These are phyloP conservation scores for Microctenopoma stevenorrisi DNA, from an alignment of 2,797 vertebrate genomes.

Conservation along the genomic window DNA sequence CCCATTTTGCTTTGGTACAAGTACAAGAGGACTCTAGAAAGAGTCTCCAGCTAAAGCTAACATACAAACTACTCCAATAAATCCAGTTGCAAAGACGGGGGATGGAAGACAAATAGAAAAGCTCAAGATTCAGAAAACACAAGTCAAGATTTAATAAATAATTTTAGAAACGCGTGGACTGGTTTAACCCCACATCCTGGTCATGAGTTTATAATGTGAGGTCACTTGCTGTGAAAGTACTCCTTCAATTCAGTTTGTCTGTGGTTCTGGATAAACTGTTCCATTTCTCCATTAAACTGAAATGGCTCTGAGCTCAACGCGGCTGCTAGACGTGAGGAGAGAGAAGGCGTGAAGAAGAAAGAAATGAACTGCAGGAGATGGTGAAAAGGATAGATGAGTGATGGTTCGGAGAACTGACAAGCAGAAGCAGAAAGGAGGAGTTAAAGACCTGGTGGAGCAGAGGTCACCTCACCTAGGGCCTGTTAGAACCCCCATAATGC, in stretches of 20 bases:
- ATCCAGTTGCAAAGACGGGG: conserved; percentile 1
- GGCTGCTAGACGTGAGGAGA: conserved; percentile 48
- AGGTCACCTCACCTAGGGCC: conserved; percentile 74
- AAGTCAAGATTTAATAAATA: conserved; percentile 2
- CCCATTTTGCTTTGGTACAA: conserved; percentile 65
- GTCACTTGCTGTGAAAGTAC: conserved; percentile 29
- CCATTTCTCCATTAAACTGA: conserved; percentile 59
- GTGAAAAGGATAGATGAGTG: conserved; percentile 62
- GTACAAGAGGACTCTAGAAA: conserved; percentile 62
- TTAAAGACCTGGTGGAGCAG: conserved; percentile 52
- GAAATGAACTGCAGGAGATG: conserved; percentile 42
- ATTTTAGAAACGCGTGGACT: conserved; percentile 26
- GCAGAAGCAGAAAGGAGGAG: conserved; percentile 47
- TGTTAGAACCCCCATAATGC: conserved; percentile 64
- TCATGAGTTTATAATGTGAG: conserved; percentile 32
- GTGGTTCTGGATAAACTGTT: conserved; percentile 66
- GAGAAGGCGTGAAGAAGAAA: conserved; percentile 40
- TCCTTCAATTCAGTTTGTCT: conserved; percentile 11
- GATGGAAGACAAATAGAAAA: conserved; percentile 7
- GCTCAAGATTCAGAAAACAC: neutral
- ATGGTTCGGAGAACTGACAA: conserved; percentile 75
- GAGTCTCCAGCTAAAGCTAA: conserved; percentile 57
- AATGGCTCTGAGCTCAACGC: conserved; percentile 48
- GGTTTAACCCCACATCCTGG: conserved; percentile 68
- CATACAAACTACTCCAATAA: conserved; percentile 45